A percentile compares a stretch with the other conserved stretches of the same genome.
These are phyloP conservation scores for Recurvirostra avosetta DNA, from an alignment of 2,113 vertebrate species.

Conservation along the genomic window DNA sequence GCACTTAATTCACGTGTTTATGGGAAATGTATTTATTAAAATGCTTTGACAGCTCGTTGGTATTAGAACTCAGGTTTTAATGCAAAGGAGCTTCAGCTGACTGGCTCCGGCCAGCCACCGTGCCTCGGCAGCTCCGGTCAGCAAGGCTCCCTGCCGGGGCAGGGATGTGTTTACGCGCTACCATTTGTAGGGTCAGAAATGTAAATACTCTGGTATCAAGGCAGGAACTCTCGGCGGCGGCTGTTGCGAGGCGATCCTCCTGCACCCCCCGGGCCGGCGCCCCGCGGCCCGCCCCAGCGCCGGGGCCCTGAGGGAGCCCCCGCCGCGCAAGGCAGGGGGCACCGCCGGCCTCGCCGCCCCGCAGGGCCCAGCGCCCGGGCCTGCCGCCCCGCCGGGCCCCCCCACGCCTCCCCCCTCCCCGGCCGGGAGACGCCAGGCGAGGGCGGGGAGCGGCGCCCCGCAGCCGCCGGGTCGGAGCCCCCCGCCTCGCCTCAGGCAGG, in stretches of 20 bases:
- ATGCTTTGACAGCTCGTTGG: background rate
- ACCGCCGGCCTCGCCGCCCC: background rate
- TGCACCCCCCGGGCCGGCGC: background rate
- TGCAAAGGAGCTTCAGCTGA: background rate
- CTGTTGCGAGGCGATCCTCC: fast-evolving
- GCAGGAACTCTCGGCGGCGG: background rate
- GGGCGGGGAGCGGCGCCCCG: too few relatives aligned
- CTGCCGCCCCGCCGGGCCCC: background rate
- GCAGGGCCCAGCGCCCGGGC: background rate
- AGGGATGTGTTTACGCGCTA: fast-evolving
- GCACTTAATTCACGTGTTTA: background rate
- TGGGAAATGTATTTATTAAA: background rate
- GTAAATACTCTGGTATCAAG: fast-evolving
- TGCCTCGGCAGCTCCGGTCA: background rate
- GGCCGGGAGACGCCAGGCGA: background rate
- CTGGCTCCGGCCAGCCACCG: background rate
- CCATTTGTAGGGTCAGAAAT: fast-evolving
- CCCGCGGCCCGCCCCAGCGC: background rate
- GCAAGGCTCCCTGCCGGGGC: background rate
- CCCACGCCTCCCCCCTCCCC: background rate
- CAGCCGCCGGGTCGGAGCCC: too few relatives aligned
- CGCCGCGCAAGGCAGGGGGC: background rate
- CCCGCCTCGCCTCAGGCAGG: too few relatives aligned
- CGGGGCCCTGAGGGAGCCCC: too few relatives aligned
- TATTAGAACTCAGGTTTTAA: background rate